Conservation (phyloP, 2,113 vertebrate genomes). For the Pelobates fuscus region DNA sequence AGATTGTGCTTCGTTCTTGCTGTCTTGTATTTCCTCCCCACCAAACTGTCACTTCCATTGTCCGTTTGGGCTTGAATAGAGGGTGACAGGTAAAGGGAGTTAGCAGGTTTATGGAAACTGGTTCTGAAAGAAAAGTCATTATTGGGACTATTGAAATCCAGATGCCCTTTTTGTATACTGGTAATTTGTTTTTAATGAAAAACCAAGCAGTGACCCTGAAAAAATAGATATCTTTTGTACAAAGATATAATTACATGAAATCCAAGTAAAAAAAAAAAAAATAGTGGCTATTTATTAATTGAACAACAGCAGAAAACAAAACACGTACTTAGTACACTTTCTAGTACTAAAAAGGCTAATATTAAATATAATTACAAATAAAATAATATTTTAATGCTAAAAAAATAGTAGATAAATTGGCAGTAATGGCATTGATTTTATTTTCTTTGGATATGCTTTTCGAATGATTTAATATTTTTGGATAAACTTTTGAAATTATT, state of each 20-base stretch:
- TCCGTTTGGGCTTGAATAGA: slow-evolving; percentile 57
- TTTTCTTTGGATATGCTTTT: no score
- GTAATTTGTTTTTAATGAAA: slow-evolving; percentile 99
- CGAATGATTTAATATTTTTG: no score
- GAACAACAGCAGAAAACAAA: slow-evolving; percentile 25
- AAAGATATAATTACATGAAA: slow-evolving; percentile 76
- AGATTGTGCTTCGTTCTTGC: slow-evolving; percentile 56
- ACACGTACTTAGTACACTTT: not conserved
- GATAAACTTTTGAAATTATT: no score
- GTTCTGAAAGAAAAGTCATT: slow-evolving; percentile 85
- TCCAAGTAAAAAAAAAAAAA: slow-evolving; percentile 57
- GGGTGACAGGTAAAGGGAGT: slow-evolving; percentile 73
- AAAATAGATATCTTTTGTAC: slow-evolving; percentile 99
- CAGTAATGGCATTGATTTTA: no score
- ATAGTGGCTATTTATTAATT: slow-evolving; percentile 61
- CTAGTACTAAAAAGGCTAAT: no score
- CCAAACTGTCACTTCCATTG: slow-evolving; percentile 62
- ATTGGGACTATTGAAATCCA: slow-evolving; percentile 90
- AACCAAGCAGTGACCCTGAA: slow-evolving; percentile 99
- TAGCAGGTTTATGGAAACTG: slow-evolving; percentile 66
- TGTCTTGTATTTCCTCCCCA: slow-evolving; percentile 57
- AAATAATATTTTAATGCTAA: no score
- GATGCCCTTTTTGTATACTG: slow-evolving; percentile 97
- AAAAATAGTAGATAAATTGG: no score
- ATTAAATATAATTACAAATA: no score